Percentiles rank a stretch among this genome's conserved stretches.
phyloP scores from a whole-genome alignment of 53 echinoderm and acorn worm genomes.

The Glandiceps talaboti region DNA sequence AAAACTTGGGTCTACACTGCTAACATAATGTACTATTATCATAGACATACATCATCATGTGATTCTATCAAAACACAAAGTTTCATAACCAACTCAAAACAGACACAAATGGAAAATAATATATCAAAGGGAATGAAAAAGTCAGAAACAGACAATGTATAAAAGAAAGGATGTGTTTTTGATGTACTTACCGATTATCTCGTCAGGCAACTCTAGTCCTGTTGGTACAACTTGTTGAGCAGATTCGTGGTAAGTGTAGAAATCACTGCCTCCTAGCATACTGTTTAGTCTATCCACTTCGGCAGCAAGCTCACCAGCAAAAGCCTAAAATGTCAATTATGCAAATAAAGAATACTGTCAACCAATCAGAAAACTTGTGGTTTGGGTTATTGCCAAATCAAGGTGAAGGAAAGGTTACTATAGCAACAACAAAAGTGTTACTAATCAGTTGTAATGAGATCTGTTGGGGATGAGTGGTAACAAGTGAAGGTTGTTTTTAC shows the following conservation, averaged over 20 bases:
- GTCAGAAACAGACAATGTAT: too few relatives aligned
- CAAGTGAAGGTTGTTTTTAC: too few relatives aligned
- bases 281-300: conserved; percentile 40
- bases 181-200: conserved; percentile 75
- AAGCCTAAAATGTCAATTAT: background rate
- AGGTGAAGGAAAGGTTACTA: background rate
- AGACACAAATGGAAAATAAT: too few relatives aligned
- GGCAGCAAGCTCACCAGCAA: conserved; percentile 28
- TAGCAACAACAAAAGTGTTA: background rate
- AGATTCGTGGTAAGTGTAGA: conserved; percentile 55
- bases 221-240: conserved; percentile 96
- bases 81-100: too few relatives aligned
- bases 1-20: too few relatives aligned
- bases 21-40: too few relatives aligned
- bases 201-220: conserved; percentile 95
- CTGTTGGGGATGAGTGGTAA: too few relatives aligned
- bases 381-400: background rate
- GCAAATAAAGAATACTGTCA: background rate
- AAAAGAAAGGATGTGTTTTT: too few relatives aligned
- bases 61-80: too few relatives aligned
- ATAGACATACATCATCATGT: too few relatives aligned
- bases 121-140: too few relatives aligned
- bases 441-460: too few relatives aligned
- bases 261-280: conserved; percentile 49
- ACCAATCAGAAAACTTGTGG: background rate